Evolutionary conservation across 2,113 vertebrate genomes (phyloP).

Genomic region (Forbesichthys agassizii): DNA sequence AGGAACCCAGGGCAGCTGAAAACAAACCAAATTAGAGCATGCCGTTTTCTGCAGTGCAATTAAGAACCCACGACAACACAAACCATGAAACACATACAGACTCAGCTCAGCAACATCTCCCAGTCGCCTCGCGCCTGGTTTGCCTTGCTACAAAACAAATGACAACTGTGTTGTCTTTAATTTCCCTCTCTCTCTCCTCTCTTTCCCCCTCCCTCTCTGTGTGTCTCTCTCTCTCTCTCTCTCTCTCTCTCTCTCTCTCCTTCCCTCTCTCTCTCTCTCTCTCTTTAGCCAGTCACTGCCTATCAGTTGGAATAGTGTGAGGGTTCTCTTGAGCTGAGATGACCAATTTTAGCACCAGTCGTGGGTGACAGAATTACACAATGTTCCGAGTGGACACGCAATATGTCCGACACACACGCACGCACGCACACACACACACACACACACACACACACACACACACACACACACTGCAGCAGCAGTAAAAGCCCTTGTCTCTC

Average conservation of each 20-base stretch:
- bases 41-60: slow-evolving; percentile 60
- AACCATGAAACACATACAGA: slow-evolving; percentile 62
- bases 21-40: slow-evolving; percentile 63
- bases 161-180: slow-evolving; percentile 3
- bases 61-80: slow-evolving; percentile 55
- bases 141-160: not conserved
- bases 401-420: slow-evolving; percentile 32
- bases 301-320: slow-evolving; percentile 5
- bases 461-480: slow-evolving; percentile 39
- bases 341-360: slow-evolving; percentile 40
- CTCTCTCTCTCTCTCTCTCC: not conserved
- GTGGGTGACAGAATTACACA: slow-evolving; percentile 47
- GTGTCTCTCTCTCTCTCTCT: not conserved
- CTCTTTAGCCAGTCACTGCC: slow-evolving; percentile 12
- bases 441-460: slow-evolving; percentile 15
- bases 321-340: slow-evolving; percentile 26
- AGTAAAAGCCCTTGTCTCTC: slow-evolving; percentile 31
- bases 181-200: slow-evolving; percentile 1
- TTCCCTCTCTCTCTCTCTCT: not conserved
- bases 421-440: slow-evolving; percentile 10
- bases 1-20: slow-evolving; percentile 56
- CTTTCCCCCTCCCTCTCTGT: not conserved
- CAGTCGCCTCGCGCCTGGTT: slow-evolving; percentile 13
- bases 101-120: slow-evolving; percentile 1
- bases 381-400: slow-evolving; percentile 43